Conservation (phyloP, 1,140 invertebrate species). For the Theocolax elegans region DNA sequence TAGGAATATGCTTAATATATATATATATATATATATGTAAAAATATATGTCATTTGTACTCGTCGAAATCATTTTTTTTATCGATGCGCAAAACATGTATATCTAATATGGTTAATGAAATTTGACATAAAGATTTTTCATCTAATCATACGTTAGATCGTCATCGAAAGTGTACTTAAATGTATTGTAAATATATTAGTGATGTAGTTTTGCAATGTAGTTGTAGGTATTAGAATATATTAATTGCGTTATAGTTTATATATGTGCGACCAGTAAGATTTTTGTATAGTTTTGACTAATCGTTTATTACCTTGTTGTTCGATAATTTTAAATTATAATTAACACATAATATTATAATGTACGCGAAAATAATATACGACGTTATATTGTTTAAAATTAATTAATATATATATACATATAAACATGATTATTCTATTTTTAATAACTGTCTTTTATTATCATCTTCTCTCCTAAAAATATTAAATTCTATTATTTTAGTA, state of each 20-base stretch:
- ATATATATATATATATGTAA: too few species aligned
- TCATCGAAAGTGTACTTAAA: not conserved
- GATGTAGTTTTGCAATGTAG: not conserved
- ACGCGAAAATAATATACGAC: conserved; percentile 8
- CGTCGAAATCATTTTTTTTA: conserved; percentile 3
- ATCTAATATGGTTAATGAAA: not conserved
- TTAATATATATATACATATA: too few species aligned
- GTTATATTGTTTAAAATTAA: conserved; percentile 32
- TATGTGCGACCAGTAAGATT: not conserved
- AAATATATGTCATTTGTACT: not conserved
- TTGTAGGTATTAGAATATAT: not conserved
- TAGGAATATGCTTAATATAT: conserved; percentile 1
- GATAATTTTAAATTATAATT: conserved; percentile 24
- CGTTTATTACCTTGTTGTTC: conserved; percentile 2
- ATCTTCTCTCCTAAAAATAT: too few species aligned
- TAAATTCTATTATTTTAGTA: not conserved
- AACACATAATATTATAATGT: not conserved
- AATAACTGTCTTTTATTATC: too few species aligned
- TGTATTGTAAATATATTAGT: conserved; percentile 5
- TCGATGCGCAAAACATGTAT: not conserved
- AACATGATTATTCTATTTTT: too few species aligned
- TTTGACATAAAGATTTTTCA: too few species aligned
- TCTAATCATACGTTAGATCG: not conserved
- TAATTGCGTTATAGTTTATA: not conserved
- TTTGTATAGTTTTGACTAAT: conserved; percentile 33